Evolutionary conservation across 2,888 invertebrate genomes (phyloP).

Genomic region (Baccha elongata): DNA sequence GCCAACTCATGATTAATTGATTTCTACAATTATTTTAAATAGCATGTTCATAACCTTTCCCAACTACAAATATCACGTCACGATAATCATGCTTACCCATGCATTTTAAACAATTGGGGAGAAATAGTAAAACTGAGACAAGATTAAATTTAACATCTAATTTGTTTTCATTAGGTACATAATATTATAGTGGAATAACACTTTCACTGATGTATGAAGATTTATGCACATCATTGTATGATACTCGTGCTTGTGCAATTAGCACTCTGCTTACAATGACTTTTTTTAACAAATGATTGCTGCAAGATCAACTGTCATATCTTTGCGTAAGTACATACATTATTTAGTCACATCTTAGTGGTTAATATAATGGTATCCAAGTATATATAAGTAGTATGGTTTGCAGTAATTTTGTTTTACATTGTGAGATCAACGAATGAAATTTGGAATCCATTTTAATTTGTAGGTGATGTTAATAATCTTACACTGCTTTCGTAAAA

Average conservation of each 20-base stretch:
- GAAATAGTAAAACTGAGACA: slow-evolving; percentile 9
- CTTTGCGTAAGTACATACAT: slow-evolving; percentile 4
- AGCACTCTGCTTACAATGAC: slow-evolving; percentile 51
- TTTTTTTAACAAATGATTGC: slow-evolving; percentile 32
- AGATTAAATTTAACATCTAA: slow-evolving; percentile 40
- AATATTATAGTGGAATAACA: too few species aligned
- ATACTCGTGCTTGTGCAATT: slow-evolving; percentile 56
- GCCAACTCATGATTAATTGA: slow-evolving; percentile 4
- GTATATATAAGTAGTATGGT: too few species aligned
- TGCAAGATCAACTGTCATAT: slow-evolving; percentile 10
- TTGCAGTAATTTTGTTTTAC: too few species aligned
- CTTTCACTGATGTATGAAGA: slow-evolving; percentile 52
- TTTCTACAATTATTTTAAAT: not conserved
- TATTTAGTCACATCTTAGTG: not conserved
- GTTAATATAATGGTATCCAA: not conserved
- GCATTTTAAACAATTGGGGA: slow-evolving; percentile 2
- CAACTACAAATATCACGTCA: not conserved
- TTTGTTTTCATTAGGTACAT: not conserved
- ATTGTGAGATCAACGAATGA: too few species aligned
- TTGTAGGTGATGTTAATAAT: too few species aligned
- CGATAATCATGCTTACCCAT: not conserved
- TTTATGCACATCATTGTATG: slow-evolving; percentile 45
- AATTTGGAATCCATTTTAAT: too few species aligned
- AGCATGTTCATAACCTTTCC: not conserved
- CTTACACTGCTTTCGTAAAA: too few species aligned